A percentile compares a stretch with the other conserved stretches of the same genome.
Conservation (phyloP, 2,797 vertebrate genomes). For the Bovichtus variegatus region DNA sequence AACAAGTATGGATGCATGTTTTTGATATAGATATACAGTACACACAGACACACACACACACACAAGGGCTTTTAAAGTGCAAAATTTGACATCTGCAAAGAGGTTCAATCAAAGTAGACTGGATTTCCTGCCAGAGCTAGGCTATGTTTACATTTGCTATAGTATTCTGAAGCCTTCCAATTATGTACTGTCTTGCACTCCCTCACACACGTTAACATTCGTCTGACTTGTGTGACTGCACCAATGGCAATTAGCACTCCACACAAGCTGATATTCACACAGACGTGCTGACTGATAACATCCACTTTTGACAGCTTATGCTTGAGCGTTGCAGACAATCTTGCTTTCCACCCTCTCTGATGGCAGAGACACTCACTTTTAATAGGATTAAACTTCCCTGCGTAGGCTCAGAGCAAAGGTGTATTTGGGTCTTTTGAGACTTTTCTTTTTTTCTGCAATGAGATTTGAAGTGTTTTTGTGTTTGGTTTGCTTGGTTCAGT, state of each 20-base stretch:
- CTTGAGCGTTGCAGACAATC: conserved; percentile 77
- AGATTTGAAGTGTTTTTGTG: conserved; percentile 55
- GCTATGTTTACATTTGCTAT: conserved; percentile 86
- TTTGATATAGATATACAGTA: conserved; percentile 65
- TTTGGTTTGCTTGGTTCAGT: conserved; percentile 59
- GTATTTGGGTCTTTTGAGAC: conserved; percentile 43
- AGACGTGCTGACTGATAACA: conserved; percentile 46
- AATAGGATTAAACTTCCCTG: conserved; percentile 27
- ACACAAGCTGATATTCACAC: conserved; percentile 50
- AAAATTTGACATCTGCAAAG: conserved; percentile 77
- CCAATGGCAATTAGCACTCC: conserved; percentile 61
- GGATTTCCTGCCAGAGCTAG: conserved; percentile 82
- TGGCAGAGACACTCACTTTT: conserved; percentile 43
- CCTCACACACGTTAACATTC: conserved; percentile 66
- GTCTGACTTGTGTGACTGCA: conserved; percentile 70
- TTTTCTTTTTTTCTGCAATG: conserved; percentile 35
- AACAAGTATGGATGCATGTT: conserved; percentile 79
- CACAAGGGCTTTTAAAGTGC: conserved; percentile 86
- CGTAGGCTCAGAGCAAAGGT: conserved; percentile 40
- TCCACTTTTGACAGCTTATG: conserved; percentile 60
- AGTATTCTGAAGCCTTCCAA: conserved; percentile 86
- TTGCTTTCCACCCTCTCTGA: conserved; percentile 50
- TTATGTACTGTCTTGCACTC: conserved; percentile 82
- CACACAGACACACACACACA: conserved; percentile 64
- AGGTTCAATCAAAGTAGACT: conserved; percentile 78